Evolutionary conservation across 2,888 invertebrate species (phyloP).

Genomic region (Vanessa cardui): DNA sequence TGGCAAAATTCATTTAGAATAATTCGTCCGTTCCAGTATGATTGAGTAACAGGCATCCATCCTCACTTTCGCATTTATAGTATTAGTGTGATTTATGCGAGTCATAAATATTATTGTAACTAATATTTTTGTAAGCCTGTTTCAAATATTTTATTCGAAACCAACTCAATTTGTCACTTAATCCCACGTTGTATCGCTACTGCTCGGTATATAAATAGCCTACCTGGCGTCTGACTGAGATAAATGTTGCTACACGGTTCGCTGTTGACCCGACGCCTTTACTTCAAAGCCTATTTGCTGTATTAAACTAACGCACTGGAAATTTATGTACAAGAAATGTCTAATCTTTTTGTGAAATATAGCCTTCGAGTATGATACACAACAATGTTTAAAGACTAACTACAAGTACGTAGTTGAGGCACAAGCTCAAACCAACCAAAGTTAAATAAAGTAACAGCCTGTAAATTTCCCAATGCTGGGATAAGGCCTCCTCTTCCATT

Average conservation of each 20-base stretch:
- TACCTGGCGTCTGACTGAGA: slow-evolving; percentile 27
- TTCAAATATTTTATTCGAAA: not conserved
- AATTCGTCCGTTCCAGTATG: no score
- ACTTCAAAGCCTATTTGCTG: slow-evolving; percentile 16
- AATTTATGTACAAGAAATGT: slow-evolving; percentile 6
- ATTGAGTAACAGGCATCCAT: no score
- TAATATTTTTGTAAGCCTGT: not conserved
- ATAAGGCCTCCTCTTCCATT: no score
- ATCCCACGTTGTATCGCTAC: slow-evolving; percentile 16
- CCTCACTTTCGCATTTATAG: no score
- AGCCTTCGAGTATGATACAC: not conserved
- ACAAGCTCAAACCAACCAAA: no score
- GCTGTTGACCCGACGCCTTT: not conserved
- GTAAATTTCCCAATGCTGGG: no score
- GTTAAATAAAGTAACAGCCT: no score
- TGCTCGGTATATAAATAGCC: slow-evolving; percentile 11
- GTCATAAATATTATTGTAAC: no score
- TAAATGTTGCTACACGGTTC: slow-evolving; percentile 7
- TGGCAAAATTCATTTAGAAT: no score
- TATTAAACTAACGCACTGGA: slow-evolving; percentile 4
- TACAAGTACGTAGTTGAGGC: no score
- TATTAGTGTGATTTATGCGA: no score
- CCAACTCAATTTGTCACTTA: slow-evolving; percentile 11
- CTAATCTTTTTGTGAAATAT: not conserved
- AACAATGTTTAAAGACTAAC: no score